A percentile compares a stretch with the other conserved stretches of the same genome.
phyloP scores from a whole-genome alignment of 2,113 vertebrate species.

The Amblyopsis rosae region DNA sequence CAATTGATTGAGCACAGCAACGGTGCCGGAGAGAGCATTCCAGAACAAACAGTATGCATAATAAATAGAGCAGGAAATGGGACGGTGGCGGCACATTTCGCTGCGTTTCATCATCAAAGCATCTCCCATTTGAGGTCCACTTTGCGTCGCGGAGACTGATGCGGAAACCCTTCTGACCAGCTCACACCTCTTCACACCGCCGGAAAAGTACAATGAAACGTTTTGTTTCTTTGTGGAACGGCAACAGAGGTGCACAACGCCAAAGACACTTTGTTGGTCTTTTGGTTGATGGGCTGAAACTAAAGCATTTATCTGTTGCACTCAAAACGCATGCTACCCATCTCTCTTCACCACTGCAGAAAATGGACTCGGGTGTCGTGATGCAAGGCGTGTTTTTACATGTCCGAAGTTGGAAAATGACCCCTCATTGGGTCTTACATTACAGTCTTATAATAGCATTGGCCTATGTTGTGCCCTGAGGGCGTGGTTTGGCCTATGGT shows the following conservation, averaged over 20 bases:
- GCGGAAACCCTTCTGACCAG: conserved; percentile 34
- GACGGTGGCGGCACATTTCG: conserved; percentile 53
- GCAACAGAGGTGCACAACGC: conserved; percentile 1
- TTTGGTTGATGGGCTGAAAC: conserved; percentile 37
- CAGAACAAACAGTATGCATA: background rate
- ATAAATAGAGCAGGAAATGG: conserved; percentile 41
- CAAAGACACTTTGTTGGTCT: conserved; percentile 18
- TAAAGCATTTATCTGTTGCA: conserved; percentile 28
- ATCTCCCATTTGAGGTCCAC: conserved; percentile 27
- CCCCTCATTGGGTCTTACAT: conserved; percentile 34
- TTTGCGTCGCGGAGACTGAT: conserved; percentile 19
- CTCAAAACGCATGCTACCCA: conserved; percentile 46
- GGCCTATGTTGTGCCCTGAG: conserved; percentile 21
- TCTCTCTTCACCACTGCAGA: conserved; percentile 25
- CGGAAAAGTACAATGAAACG: background rate
- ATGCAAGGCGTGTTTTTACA: conserved; percentile 1
- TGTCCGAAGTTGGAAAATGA: conserved; percentile 31
- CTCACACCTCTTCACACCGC: conserved; percentile 8
- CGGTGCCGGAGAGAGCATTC: conserved; percentile 17
- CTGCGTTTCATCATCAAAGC: conserved; percentile 73
- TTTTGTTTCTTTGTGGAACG: background rate
- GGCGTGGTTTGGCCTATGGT: conserved; percentile 28
- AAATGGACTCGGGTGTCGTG: conserved; percentile 17
- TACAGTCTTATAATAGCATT: conserved; percentile 20
- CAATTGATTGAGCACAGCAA: conserved; percentile 46